phyloP scores from a whole-genome alignment of 2,113 vertebrate species.

The Corvus moneduloides region DNA sequence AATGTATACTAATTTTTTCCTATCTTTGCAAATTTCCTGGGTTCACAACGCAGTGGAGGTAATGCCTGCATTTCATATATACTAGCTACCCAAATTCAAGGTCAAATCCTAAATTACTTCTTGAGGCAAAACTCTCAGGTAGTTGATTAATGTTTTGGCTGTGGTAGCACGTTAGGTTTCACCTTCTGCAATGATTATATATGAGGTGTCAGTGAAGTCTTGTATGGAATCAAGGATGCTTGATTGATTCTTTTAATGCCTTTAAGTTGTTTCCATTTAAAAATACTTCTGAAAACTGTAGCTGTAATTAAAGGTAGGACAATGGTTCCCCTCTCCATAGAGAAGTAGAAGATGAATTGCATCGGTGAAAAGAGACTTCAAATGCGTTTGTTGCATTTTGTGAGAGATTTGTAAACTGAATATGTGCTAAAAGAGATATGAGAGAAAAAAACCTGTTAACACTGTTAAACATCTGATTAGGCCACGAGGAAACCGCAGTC shows the following conservation, averaged over 20 bases:
- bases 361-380: background rate
- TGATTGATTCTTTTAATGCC: background rate
- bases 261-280: constrained; percentile 4
- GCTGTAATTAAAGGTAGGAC: background rate
- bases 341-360: background rate
- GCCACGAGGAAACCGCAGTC: background rate
- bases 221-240: background rate
- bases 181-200: constrained; percentile 6
- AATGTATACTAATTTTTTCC: constrained; percentile 24
- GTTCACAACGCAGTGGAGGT: background rate
- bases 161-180: background rate
- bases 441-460: background rate
- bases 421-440: background rate
- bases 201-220: background rate
- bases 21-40: background rate
- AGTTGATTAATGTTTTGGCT: constrained; percentile 32
- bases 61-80: background rate
- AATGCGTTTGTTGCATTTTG: background rate
- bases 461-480: background rate
- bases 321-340: background rate
- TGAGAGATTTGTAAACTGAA: background rate
- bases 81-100: constrained; percentile 1
- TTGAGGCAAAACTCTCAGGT: background rate
- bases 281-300: background rate
- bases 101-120: constrained; percentile 31